Conservation (phyloP, 53 echinoderm and acorn worm genomes). For the Echinarachnius parma region DNA sequence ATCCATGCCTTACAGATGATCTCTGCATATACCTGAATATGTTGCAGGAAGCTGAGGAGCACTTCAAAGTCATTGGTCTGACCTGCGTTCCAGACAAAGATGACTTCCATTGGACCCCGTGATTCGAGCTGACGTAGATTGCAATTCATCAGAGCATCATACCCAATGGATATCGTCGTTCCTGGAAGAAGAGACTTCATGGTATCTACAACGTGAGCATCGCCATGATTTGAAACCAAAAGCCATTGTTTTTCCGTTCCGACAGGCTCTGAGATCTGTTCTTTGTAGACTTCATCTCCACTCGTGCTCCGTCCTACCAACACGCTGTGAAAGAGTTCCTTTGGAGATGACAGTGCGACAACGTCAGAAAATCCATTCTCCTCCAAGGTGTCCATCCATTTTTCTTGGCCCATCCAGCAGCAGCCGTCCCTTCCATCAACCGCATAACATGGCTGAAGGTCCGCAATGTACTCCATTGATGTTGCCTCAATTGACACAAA, state of each 20-base stretch:
- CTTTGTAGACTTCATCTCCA: constrained; percentile 23
- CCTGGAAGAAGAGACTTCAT: constrained; percentile 30
- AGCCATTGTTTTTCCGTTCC: constrained; percentile 37
- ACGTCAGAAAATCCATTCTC: constrained; percentile 70
- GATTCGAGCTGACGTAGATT: constrained; percentile 36
- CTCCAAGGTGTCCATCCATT: constrained; percentile 55
- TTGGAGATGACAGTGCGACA: constrained; percentile 65
- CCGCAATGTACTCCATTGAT: constrained; percentile 60
- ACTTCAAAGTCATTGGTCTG: constrained; percentile 41
- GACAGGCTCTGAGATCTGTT: constrained; percentile 26
- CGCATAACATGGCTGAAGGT: constrained; percentile 78
- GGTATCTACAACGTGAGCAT: constrained; percentile 21
- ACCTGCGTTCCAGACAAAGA: constrained; percentile 40
- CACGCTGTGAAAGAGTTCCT: constrained; percentile 84
- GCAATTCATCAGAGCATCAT: constrained; percentile 29
- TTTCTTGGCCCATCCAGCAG: constrained; percentile 74
- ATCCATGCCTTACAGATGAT: constrained; percentile 49
- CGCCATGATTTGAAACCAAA: constrained; percentile 33
- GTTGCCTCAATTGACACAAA: constrained; percentile 76
- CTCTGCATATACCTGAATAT: constrained; percentile 38
- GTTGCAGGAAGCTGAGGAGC: constrained; percentile 37
- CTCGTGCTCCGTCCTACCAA: constrained; percentile 73
- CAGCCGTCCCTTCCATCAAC: constrained; percentile 66
- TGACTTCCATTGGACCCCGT: constrained; percentile 26
- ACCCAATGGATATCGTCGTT: constrained; percentile 18